Percentiles rank a stretch among this genome's conserved stretches.
Conservation (phyloP, 1,140 invertebrate species). For the Dreissena rostriformis region DNA sequence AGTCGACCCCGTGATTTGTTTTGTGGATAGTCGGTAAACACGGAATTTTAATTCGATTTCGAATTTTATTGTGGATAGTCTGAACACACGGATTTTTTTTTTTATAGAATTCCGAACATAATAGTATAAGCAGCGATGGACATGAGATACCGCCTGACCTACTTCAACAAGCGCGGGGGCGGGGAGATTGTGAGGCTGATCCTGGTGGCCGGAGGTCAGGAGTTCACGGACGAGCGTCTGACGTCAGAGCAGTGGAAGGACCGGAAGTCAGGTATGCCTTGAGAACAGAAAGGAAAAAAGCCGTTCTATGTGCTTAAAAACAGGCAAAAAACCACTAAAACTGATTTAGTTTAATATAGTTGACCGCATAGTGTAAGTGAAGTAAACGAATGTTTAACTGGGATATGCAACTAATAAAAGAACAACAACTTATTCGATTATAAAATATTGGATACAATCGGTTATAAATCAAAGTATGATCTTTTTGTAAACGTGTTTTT, state of each 20-base stretch:
- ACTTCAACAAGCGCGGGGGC: conserved; percentile 49
- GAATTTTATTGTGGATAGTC: no score
- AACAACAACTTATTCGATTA: no score
- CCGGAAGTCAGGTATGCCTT: conserved; percentile 22
- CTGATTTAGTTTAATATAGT: not conserved
- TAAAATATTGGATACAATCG: no score
- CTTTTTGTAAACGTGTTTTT: no score
- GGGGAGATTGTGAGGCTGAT: conserved; percentile 38
- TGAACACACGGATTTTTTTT: no score
- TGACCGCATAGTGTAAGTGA: not conserved
- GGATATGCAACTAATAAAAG: no score
- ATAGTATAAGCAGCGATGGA: not conserved
- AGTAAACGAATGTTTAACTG: not conserved
- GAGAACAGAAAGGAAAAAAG: no score
- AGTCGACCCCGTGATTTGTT: no score
- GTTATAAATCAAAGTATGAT: no score
- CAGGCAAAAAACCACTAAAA: not conserved
- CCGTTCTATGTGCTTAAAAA: not conserved
- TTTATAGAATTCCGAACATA: no score
- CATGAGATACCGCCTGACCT: conserved; percentile 13
- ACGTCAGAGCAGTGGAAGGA: conserved; percentile 23
- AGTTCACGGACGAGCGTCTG: conserved; percentile 36
- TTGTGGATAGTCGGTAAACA: no score
- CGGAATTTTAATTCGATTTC: no score
- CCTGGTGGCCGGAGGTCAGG: conserved; percentile 4